Evolutionary conservation across 2,888 invertebrate genomes (phyloP).

Genomic region (Hermaeophaga mercurialis): DNA sequence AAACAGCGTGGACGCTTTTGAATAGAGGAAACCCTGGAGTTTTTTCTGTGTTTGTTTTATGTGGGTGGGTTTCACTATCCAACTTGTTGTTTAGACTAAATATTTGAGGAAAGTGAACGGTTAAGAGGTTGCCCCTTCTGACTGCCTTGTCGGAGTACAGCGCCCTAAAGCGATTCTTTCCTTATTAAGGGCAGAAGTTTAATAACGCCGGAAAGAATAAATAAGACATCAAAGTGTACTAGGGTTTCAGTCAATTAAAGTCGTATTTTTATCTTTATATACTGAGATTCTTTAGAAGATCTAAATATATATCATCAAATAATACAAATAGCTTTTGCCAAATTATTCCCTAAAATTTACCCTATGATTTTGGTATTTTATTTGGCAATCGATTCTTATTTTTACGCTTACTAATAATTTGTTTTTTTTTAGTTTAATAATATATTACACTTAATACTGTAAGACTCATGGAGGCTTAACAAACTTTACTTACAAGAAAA

Average conservation of each 20-base stretch:
- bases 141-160: neutral
- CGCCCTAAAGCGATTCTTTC: slow-evolving; percentile 2
- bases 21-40: slow-evolving; percentile 5
- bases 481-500: too few species aligned
- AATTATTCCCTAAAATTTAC: too few species aligned
- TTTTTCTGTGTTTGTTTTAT: slow-evolving; percentile 17
- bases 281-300: too few species aligned
- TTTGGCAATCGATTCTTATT: too few species aligned
- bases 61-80: slow-evolving; percentile 9
- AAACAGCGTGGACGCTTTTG: slow-evolving; percentile 13
- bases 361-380: too few species aligned
- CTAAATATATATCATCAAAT: too few species aligned
- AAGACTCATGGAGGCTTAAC: too few species aligned
- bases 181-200: slow-evolving; percentile 8
- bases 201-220: slow-evolving; percentile 6
- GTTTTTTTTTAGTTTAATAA: too few species aligned
- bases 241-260: slow-evolving; percentile 5
- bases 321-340: too few species aligned
- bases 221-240: slow-evolving; percentile 3
- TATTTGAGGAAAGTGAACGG: slow-evolving; percentile 9
- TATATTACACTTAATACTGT: too few species aligned
- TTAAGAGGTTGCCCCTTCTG: slow-evolving; percentile 6
- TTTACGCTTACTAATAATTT: too few species aligned
- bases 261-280: neutral
- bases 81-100: slow-evolving; percentile 11